Evolutionary conservation across 92 coral and sea anemone genomes (phyloP).

Genomic region (Heteractis magnifica): DNA sequence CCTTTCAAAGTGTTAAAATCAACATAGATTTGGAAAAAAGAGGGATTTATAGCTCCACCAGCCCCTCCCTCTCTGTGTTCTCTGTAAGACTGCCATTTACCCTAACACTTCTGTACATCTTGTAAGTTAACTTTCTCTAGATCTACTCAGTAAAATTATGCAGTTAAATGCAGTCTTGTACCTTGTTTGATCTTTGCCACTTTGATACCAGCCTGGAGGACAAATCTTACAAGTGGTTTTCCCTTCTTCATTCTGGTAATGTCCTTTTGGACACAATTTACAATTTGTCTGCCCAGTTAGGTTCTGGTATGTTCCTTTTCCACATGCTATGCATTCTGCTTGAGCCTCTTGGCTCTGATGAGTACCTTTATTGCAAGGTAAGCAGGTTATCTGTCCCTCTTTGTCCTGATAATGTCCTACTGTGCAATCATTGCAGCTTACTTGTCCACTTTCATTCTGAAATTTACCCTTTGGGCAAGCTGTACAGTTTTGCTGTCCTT

Average conservation of each 20-base stretch:
- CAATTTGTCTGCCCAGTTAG: conserved; percentile 37
- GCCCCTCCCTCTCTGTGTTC: too few species aligned
- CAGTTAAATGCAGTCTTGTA: neutral
- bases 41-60: too few species aligned
- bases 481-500: conserved; percentile 24
- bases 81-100: too few species aligned
- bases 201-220: conserved; percentile 44
- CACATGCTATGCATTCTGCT: conserved; percentile 31
- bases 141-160: too few species aligned
- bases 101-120: too few species aligned
- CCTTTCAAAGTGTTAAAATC: too few species aligned
- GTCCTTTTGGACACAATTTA: conserved; percentile 47
- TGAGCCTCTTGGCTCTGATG: conserved; percentile 25
- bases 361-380: conserved; percentile 49
- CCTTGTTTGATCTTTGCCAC: conserved; percentile 3
- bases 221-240: conserved; percentile 49
- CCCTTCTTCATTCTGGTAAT: conserved; percentile 46
- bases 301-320: conserved; percentile 42
- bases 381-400: conserved; percentile 37
- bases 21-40: too few species aligned
- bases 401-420: conserved; percentile 43
- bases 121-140: too few species aligned
- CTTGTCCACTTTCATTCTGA: conserved; percentile 41
- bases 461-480: conserved; percentile 38
- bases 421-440: conserved; percentile 25